These are phyloP conservation scores for Leptoteleia sp. DNA, from an alignment of 1,140 invertebrate species.

Conservation along the genomic window DNA sequence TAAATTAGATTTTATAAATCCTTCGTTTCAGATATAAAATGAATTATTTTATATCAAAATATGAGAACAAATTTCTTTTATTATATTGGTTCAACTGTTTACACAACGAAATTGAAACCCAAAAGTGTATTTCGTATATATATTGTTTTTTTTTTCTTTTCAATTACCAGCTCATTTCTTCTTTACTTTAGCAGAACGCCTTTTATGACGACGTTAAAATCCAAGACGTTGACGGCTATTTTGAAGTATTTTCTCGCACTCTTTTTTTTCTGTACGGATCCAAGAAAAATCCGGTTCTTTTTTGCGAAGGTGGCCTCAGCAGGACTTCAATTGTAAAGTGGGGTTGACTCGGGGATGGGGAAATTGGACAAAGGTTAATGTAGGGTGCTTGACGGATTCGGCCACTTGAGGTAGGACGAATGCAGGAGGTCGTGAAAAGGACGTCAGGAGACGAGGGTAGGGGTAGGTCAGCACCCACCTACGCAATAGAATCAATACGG, in stretches of 20 bases:
- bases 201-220: neutral
- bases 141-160: too few relatives aligned
- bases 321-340: neutral
- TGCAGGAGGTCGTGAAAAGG: slow-evolving; percentile 72
- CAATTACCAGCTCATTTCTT: too few relatives aligned
- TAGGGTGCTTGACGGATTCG: slow-evolving; percentile 69
- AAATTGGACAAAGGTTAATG: slow-evolving; percentile 21
- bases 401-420: slow-evolving; percentile 75
- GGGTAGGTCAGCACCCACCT: slow-evolving; percentile 78
- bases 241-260: slow-evolving; percentile 6
- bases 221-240: neutral
- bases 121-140: too few relatives aligned
- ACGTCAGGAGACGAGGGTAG: slow-evolving; percentile 65
- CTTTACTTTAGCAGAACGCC: neutral
- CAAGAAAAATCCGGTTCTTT: neutral
- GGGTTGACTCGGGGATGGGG: neutral
- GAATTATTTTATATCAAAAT: too few relatives aligned
- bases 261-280: slow-evolving; percentile 3
- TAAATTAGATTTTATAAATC: too few relatives aligned
- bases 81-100: too few relatives aligned
- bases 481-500: slow-evolving; percentile 73
- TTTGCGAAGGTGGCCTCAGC: neutral
- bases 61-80: too few relatives aligned
- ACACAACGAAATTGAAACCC: too few relatives aligned
- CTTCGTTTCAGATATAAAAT: too few relatives aligned